These are phyloP conservation scores for Liparis tanakae DNA, from an alignment of 2,797 vertebrate species.

Conservation along the genomic window DNA sequence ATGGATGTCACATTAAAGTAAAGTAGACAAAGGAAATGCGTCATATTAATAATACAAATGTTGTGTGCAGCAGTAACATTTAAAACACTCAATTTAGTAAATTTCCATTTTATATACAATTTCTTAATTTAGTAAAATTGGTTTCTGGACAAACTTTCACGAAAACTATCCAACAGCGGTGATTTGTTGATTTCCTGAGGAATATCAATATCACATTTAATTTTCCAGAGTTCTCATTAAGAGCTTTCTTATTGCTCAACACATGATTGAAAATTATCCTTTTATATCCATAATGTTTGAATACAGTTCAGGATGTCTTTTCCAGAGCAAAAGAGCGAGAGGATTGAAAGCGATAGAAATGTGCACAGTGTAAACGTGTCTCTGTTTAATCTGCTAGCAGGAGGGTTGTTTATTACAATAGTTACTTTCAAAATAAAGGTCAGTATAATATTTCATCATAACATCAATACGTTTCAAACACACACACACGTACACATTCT, in stretches of 20 bases:
- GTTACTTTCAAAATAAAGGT: slow-evolving; percentile 23
- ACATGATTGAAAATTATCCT: slow-evolving; percentile 9
- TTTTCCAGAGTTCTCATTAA: neutral
- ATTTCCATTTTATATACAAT: neutral
- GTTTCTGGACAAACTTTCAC: neutral
- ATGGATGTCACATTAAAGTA: neutral
- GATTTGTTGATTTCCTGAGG: neutral
- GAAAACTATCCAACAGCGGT: neutral
- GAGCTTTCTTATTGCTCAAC: neutral
- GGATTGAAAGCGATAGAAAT: neutral
- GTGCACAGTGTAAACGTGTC: neutral
- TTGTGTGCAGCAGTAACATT: neutral
- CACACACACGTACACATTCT: neutral
- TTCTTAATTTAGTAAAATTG: neutral
- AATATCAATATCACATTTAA: neutral
- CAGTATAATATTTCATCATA: slow-evolving; percentile 10
- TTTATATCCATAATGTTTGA: slow-evolving; percentile 16
- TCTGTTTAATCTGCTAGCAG: neutral
- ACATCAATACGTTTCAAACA: neutral
- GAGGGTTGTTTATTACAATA: neutral
- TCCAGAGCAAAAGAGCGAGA: slow-evolving; percentile 5
- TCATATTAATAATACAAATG: neutral
- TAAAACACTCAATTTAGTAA: neutral
- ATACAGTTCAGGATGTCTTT: slow-evolving; percentile 33
- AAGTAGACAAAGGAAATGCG: neutral